Percentiles rank a stretch among this genome's conserved stretches.
Conservation (phyloP, 1,140 invertebrate genomes). For the Drosophila subobscura region DNA sequence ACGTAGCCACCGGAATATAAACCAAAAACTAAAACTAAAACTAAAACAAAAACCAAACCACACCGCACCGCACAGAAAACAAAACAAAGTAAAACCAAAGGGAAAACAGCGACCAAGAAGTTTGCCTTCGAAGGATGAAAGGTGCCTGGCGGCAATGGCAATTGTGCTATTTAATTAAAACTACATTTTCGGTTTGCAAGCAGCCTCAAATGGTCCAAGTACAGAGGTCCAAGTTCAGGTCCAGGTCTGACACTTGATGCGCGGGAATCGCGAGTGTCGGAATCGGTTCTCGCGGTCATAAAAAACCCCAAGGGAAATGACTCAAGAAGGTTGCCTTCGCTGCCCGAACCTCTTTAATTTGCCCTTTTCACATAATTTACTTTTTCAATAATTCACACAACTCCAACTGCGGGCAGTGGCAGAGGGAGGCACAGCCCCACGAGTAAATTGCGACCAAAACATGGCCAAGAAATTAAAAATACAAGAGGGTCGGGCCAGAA, state of each 20-base stretch:
- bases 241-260: slow-evolving; percentile 39
- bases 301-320: slow-evolving; percentile 24
- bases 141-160: slow-evolving; percentile 31
- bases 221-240: not conserved
- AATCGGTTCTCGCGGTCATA: slow-evolving; percentile 11
- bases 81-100: slow-evolving; percentile 26
- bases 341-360: slow-evolving; percentile 53
- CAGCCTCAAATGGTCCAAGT: not conserved
- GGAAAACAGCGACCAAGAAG: slow-evolving; percentile 33
- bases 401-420: slow-evolving; percentile 7
- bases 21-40: slow-evolving; percentile 56
- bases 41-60: slow-evolving; percentile 54
- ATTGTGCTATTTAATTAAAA: slow-evolving; percentile 63
- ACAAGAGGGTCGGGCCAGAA: slow-evolving; percentile 42
- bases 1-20: slow-evolving; percentile 65
- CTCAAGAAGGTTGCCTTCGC: slow-evolving; percentile 8
- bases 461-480: slow-evolving; percentile 75
- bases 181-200: slow-evolving; percentile 40
- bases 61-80: slow-evolving; percentile 9
- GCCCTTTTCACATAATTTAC: slow-evolving; percentile 72
- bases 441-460: slow-evolving; percentile 72
- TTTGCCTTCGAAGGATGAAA: slow-evolving; percentile 37
- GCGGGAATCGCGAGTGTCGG: slow-evolving; percentile 1
- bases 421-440: slow-evolving; percentile 19
- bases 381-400: slow-evolving; percentile 78